Evolutionary conservation across 2,797 vertebrate species (phyloP), one percentile per base, ranked within the genome.

Genomic region (Emydoidea blandingii): DNA sequence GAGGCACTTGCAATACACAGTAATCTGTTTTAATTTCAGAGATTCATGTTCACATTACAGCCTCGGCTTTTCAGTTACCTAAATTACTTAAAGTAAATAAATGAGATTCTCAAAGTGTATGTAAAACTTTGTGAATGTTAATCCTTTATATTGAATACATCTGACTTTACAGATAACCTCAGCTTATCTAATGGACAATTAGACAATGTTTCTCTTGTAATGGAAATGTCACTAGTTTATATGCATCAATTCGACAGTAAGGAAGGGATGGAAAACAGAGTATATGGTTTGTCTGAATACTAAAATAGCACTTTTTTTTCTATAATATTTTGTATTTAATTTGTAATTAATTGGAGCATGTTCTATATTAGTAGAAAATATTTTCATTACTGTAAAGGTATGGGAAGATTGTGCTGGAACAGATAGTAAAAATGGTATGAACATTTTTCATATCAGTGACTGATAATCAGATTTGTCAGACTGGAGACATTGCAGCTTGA

Each of bases 101-200:
- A 79, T 54, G 16, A 88, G 23, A 31, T 85, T 12, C 21, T 62
- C 82, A 21, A 82, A 47, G 54, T 57, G 34, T n/a, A 31, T 65
- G n/a, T 23, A 72, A 80, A 79, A 41, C 74, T 92, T 89, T 92
- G 41, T 34, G 74, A 5, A 68, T 90, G 68, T 41, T 29, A 78
- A 50, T 85, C n/a, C 86, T 81, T 88, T 52, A 47, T 52, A 59
- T 21, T 6, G 3, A 82, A 37, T 41, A 14, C 0, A 3, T 16
- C 10, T 80, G 4, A 83, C 47, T 81, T 86, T 74, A 41, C 10
- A 83, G 23, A 37, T 59, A 81, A 18, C 78, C 86, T 56, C 37
- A 76, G 5, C 1, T 91, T 89, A 83, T 79, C 23, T 59, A 90
- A 91, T n/a, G 9, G 49, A 91, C 91, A 83, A 90, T 74, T 3